Base-by-base conservation (phyloP, 1,140 invertebrate species). In the Drosophila serrata region DNA sequence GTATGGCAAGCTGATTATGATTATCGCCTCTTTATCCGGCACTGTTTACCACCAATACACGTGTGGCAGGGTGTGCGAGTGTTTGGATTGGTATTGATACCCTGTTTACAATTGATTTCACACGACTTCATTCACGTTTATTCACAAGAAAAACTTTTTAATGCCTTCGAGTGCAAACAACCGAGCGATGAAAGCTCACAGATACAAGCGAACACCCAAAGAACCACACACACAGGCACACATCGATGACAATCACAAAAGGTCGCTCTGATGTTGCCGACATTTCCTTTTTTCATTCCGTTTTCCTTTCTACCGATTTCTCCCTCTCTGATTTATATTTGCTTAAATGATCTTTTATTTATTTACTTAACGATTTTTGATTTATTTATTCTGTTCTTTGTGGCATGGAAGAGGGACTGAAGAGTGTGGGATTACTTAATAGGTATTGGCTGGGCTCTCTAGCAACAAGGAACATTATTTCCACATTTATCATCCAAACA, bases 61-160 rank as follows among this genome's bases (percentile, higher is more conserved):
- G 62, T 29, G 48, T 40, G 55, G 13, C 24, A 22, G 37, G 39
- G 43, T 43, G 43, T 43, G 51, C 39, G 39, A 55, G 39, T 79
- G 60, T 78, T 74, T 87, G 72, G 46, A 56, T 72, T 81, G 63
- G 85, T 73, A 88, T 88, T 90, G 85, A 85, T 90, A 75, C 78
- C 61, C 77, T 90, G 81, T 85, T 90, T 85, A 78, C 81, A 81
- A 90, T 85, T 85, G 77, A 90, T 81, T 85, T 85, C 85, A 81
- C 78, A 81, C 81, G 86, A 85, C 78, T 90, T 90, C 75, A 65
- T 81, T 81, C 78, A 79, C 79, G 60, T 85, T 90, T 72, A 85
- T 88, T 79, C 77, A 79, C 77, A 79, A 61, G 65, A 80, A 74
- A 88, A 90, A 81, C 74, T 85, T 90, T 90, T 90, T 79, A 88